These are phyloP conservation scores for Machaerirhynchus nigripectus DNA, from an alignment of 2,113 vertebrate species.

Conservation along the genomic window DNA sequence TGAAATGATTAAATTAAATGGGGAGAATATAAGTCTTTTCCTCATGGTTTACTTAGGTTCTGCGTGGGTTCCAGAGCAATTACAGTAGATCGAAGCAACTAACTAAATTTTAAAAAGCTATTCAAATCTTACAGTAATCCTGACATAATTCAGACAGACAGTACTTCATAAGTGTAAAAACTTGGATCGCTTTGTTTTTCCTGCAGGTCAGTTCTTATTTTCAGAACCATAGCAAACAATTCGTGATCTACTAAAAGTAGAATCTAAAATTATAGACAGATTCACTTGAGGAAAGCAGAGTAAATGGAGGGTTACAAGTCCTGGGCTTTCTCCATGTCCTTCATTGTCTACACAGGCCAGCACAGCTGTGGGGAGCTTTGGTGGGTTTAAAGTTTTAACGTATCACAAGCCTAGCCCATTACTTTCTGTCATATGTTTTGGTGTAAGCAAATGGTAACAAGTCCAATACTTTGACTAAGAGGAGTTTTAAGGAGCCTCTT, in stretches of 20 bases:
- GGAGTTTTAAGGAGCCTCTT: neutral
- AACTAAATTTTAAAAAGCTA: conserved; percentile 1
- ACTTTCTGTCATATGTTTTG: neutral
- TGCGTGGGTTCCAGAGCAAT: neutral
- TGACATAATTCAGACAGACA: neutral
- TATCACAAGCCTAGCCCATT: neutral
- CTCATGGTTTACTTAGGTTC: neutral
- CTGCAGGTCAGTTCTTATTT: neutral
- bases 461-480: neutral
- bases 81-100: neutral
- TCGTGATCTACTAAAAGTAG: neutral
- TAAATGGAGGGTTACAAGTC: neutral
- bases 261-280: conserved; percentile 1
- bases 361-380: neutral
- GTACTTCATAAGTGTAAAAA: neutral
- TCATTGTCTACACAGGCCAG: neutral
- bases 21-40: neutral
- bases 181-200: neutral
- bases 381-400: neutral
- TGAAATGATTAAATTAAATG: neutral
- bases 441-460: neutral
- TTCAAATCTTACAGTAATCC: neutral
- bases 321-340: neutral
- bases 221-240: neutral
- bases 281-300: neutral